Base-by-base conservation (phyloP, 2,888 invertebrate species). In the Cantharis lateralis region DNA sequence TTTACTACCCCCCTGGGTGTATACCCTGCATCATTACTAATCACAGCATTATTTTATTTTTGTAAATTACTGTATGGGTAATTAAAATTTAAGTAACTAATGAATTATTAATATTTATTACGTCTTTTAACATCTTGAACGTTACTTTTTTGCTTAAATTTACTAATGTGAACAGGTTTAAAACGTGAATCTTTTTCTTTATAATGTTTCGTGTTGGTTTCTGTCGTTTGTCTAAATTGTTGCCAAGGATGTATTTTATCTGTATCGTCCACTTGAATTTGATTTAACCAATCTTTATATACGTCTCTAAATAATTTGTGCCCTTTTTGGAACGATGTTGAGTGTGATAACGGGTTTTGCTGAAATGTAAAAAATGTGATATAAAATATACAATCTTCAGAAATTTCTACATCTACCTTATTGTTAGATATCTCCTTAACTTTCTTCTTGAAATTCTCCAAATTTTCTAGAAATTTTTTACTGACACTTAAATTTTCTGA, bases 401-500 rank as follows among this genome's bases (percentile, higher is more conserved):
- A 69, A 4, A 9, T 16, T 10, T 61, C 18, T 68, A 15, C 24
- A 81, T 83, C 86, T 87, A 91, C 91, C 83, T 89, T 88, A 68
- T 89, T 87, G 79, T 91, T 89, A 24, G 92, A 89, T 70, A 90
- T 88, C 15, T 87, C 84, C 76, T 88, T 89, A 83, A 92, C 91
- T 79, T 88, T 90, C 63, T 90, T 89, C 84, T 91, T 90, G 83
- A 94, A 94, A 16, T 87, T 88, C 81, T 93, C 91, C 73, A 96
- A 87, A 82, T 91, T 91, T 63, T 91, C 88, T 18, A 94, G 86
- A 84, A 94, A 93, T 76, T 87, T 84, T 61, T 90, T 86, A 84
- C 93, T 93, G 0, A 94, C 92, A 80, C 89, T 87, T 0, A 97
- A 87, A 71, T 91, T 89, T 84, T 93, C 91, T 68, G 89, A 87